Conservation (phyloP, 2,888 invertebrate species). For the Heteropelma amictum region DNA sequence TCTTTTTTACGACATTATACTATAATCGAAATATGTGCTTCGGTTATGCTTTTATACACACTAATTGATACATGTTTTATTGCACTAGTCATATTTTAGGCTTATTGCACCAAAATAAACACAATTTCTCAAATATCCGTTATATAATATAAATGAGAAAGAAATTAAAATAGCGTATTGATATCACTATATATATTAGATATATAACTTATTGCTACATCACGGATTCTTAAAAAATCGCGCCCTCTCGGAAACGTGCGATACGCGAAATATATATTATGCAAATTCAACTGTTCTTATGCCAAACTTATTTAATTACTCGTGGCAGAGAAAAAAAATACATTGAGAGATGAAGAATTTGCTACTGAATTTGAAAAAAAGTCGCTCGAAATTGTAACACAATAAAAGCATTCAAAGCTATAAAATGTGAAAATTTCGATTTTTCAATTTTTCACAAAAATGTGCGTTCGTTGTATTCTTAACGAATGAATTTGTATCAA, state of each 20-base stretch:
- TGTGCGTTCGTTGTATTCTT: too few relatives aligned
- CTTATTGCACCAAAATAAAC: conserved; percentile 50
- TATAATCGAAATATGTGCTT: too few relatives aligned
- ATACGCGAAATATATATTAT: conserved; percentile 27
- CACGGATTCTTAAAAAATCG: conserved; percentile 51
- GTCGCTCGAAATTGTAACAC: not conserved
- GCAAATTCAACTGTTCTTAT: conserved; percentile 4
- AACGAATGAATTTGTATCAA: not conserved
- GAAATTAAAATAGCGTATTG: not conserved
- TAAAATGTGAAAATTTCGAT: not conserved
- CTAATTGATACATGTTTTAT: conserved; percentile 40
- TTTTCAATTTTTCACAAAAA: too few relatives aligned
- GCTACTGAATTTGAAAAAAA: not conserved
- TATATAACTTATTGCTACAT: conserved; percentile 48
- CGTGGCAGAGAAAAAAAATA: not conserved
- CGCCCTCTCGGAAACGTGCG: conserved; percentile 18
- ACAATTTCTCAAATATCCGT: conserved; percentile 42
- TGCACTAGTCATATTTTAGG: conserved; percentile 54
- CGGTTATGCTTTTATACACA: conserved; percentile 25
- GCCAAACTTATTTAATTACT: not conserved
- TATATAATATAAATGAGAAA: conserved; percentile 5
- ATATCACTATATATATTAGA: conserved; percentile 24
- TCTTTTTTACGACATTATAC: conserved; percentile 1
- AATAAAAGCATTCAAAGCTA: too few relatives aligned
- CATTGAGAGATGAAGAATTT: not conserved